Conservation (phyloP, 2,888 invertebrate species). For the Apoda limacodes region DNA sequence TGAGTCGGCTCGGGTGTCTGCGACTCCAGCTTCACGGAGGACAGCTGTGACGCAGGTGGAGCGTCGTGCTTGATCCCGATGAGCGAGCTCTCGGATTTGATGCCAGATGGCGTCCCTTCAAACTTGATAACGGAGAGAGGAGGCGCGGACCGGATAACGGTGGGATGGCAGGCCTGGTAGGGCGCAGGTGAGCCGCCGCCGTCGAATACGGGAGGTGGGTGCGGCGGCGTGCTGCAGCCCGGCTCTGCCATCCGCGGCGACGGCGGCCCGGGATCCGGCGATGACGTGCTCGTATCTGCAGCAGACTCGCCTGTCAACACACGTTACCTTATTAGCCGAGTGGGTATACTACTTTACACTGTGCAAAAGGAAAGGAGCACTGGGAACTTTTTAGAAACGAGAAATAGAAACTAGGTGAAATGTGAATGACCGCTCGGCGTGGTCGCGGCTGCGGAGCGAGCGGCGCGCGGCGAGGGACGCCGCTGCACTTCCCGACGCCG, state of each 20-base stretch:
- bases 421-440: constrained; percentile 63
- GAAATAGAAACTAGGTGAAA: constrained; percentile 69
- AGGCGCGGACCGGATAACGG: constrained; percentile 70
- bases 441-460: constrained; percentile 53
- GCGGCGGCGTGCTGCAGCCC: constrained; percentile 73
- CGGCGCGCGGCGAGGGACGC: constrained; percentile 53
- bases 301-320: constrained; percentile 84
- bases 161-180: constrained; percentile 57
- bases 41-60: constrained; percentile 37
- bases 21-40: constrained; percentile 57
- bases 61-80: constrained; percentile 40
- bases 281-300: constrained; percentile 93
- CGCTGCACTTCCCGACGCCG: constrained; percentile 69
- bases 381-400: constrained; percentile 51
- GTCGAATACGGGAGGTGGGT: constrained; percentile 65
- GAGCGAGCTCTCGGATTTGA: constrained; percentile 42
- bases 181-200: constrained; percentile 58
- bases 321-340: constrained; percentile 18
- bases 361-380: constrained; percentile 45
- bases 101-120: constrained; percentile 53
- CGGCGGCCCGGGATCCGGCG: constrained; percentile 88
- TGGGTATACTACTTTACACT: constrained; percentile 26
- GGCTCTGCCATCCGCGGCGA: constrained; percentile 83
- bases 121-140: constrained; percentile 71
- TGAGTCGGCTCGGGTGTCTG: constrained; percentile 37